These are phyloP conservation scores for Drosophila melanosoma DNA, from an alignment of 2,888 invertebrate genomes.

Conservation along the genomic window DNA sequence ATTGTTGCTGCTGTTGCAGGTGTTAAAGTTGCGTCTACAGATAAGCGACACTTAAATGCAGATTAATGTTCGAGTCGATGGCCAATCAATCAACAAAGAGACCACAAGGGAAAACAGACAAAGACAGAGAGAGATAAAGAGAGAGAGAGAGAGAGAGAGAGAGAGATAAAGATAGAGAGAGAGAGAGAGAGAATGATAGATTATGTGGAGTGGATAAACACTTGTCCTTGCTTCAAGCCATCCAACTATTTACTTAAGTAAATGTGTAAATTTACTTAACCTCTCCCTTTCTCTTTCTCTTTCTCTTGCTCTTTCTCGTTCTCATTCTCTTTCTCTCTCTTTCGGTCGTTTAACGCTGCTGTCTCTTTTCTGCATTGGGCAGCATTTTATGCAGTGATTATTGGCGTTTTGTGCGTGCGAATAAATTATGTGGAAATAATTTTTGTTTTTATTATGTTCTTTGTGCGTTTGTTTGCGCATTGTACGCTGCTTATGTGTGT, in stretches of 20 bases:
- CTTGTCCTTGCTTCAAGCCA: not conserved
- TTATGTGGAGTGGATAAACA: slow-evolving; percentile 4
- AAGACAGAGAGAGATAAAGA: not conserved
- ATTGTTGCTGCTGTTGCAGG: slow-evolving; percentile 7
- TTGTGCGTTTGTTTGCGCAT: slow-evolving; percentile 35
- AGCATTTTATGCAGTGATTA: slow-evolving; percentile 47
- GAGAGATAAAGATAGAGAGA: not conserved
- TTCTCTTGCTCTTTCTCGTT: not conserved
- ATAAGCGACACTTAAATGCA: slow-evolving; percentile 66
- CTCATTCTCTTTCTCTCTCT: not conserved
- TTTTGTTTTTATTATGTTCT: slow-evolving; percentile 44
- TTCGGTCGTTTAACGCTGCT: slow-evolving; percentile 2
- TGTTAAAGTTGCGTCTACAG: slow-evolving; percentile 8
- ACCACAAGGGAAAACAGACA: slow-evolving; percentile 1
- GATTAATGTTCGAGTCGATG: slow-evolving; percentile 54
- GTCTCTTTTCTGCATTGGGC: slow-evolving; percentile 1
- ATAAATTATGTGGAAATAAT: slow-evolving; percentile 76
- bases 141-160: not conserved
- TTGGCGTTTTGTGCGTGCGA: slow-evolving; percentile 55
- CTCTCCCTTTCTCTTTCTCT: not conserved
- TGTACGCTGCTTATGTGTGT: slow-evolving; percentile 42
- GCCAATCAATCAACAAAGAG: slow-evolving; percentile 52
- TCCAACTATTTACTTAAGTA: slow-evolving; percentile 10
- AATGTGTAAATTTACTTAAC: slow-evolving; percentile 1
- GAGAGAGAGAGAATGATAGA: slow-evolving; percentile 9